Conservation (phyloP, 2,113 vertebrate genomes). For the Guaruba guarouba region DNA sequence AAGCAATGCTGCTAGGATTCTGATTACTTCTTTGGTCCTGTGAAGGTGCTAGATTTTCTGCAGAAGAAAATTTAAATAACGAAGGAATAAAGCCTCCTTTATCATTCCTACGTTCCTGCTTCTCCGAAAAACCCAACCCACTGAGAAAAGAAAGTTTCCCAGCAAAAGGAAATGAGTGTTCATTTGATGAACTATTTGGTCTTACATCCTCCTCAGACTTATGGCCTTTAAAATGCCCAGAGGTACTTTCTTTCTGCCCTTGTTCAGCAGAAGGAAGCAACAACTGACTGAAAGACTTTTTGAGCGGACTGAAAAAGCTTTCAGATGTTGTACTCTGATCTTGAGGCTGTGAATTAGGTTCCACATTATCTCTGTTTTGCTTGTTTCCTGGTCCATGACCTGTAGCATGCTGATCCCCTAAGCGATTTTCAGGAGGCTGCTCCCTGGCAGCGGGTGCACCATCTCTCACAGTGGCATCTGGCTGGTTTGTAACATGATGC, state of each 20-base stretch:
- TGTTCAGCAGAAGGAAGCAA: slow-evolving; percentile 72
- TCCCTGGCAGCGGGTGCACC: accelerated
- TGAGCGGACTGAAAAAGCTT: slow-evolving; percentile 84
- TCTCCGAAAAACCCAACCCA: slow-evolving; percentile 66
- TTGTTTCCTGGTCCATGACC: background rate
- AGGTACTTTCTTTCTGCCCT: slow-evolving; percentile 47
- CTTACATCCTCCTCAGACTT: slow-evolving; percentile 72
- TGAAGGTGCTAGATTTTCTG: slow-evolving; percentile 64
- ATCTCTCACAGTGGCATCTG: background rate
- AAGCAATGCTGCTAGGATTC: background rate
- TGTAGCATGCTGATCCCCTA: background rate
- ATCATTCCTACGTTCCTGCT: slow-evolving; percentile 55
- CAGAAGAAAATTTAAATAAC: slow-evolving; percentile 77
- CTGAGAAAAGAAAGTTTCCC: slow-evolving; percentile 76
- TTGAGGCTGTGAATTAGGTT: background rate
- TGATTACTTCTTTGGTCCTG: slow-evolving; percentile 10
- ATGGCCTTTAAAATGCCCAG: slow-evolving; percentile 54
- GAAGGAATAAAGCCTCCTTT: slow-evolving; percentile 75
- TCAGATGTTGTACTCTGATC: slow-evolving; percentile 26
- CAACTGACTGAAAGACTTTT: slow-evolving; percentile 86
- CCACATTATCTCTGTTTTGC: background rate
- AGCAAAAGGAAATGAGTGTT: slow-evolving; percentile 67
- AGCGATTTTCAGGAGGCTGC: background rate
- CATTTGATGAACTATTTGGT: slow-evolving; percentile 48
- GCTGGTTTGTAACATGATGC: background rate